Conservation (phyloP, 2,113 vertebrate genomes). For the Sinocyclocheilus grahami region DNA sequence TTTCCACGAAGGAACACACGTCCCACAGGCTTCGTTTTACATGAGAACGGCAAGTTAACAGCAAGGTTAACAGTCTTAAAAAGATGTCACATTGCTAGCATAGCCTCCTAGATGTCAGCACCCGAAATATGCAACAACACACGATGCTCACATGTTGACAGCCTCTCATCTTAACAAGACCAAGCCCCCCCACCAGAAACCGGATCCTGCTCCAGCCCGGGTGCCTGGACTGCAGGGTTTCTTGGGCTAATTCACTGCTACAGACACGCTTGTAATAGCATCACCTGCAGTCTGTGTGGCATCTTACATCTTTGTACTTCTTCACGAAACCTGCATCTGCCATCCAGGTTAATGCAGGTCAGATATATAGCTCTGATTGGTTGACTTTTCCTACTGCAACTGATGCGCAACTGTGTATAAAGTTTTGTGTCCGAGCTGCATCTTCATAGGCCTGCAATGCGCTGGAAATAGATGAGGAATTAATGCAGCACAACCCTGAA, state of each 20-base stretch:
- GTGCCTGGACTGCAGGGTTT: slow-evolving; percentile 52
- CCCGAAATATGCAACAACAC: slow-evolving; percentile 49
- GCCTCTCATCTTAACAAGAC: slow-evolving; percentile 57
- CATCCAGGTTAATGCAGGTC: slow-evolving; percentile 44
- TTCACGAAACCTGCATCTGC: slow-evolving; percentile 51
- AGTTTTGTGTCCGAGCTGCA: not conserved
- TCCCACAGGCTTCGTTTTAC: slow-evolving; percentile 32
- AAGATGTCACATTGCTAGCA: slow-evolving; percentile 50
- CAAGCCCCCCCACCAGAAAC: slow-evolving; percentile 22
- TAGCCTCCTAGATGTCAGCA: slow-evolving; percentile 30
- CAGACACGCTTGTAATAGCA: slow-evolving; percentile 56
- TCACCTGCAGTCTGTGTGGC: slow-evolving; percentile 51
- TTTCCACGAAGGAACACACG: slow-evolving; percentile 13
- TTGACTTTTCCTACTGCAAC: not conserved
- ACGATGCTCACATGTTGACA: slow-evolving; percentile 53
- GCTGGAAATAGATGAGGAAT: slow-evolving; percentile 15
- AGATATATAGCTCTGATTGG: slow-evolving; percentile 57
- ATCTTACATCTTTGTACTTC: slow-evolving; percentile 39
- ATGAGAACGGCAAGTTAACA: slow-evolving; percentile 20
- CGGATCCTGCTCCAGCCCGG: slow-evolving; percentile 27
- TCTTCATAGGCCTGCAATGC: not conserved
- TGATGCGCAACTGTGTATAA: not conserved
- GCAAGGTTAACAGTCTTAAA: slow-evolving; percentile 36
- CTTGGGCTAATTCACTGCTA: slow-evolving; percentile 56
- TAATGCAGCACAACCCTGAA: slow-evolving; percentile 21